A percentile compares a stretch with the other conserved stretches of the same genome.
These are phyloP conservation scores for Saxidomus purpurata DNA, from an alignment of 1,140 invertebrate genomes.

Conservation along the genomic window DNA sequence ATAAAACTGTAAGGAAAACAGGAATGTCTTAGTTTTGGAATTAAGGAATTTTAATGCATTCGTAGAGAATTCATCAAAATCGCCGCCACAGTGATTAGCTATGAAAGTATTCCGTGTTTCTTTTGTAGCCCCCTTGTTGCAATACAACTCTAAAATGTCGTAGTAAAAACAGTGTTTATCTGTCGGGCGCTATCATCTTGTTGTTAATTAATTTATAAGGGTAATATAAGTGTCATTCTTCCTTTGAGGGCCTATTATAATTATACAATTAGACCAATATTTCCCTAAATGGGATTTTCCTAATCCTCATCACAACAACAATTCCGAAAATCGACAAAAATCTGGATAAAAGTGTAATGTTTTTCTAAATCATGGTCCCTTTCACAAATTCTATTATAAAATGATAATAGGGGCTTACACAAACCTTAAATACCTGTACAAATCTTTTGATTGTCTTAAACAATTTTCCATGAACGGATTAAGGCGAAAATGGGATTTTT, in stretches of 20 bases:
- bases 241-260: not conserved
- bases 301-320: not conserved
- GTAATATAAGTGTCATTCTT: constrained; percentile 51
- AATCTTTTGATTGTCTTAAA: constrained; percentile 57
- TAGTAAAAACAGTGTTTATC: constrained; percentile 28
- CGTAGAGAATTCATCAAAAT: constrained; percentile 29
- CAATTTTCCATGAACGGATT: constrained; percentile 44
- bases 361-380: constrained; percentile 44
- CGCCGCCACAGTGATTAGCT: constrained; percentile 8
- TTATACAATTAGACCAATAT: constrained; percentile 53
- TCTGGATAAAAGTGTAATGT: constrained; percentile 33
- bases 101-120: constrained; percentile 8
- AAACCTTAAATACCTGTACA: constrained; percentile 28
- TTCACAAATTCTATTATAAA: not conserved
- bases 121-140: constrained; percentile 7
- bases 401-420: not conserved
- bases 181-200: not conserved
- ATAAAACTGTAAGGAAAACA: not conserved
- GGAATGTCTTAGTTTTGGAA: not conserved
- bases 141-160: constrained; percentile 30
- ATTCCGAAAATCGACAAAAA: constrained; percentile 38
- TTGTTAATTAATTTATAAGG: constrained; percentile 56
- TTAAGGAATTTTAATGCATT: not conserved
- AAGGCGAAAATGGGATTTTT: constrained; percentile 42
- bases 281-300: constrained; percentile 37